These are phyloP conservation scores for Plagiodera versicolora DNA, from an alignment of 2,888 invertebrate genomes.

Conservation along the genomic window DNA sequence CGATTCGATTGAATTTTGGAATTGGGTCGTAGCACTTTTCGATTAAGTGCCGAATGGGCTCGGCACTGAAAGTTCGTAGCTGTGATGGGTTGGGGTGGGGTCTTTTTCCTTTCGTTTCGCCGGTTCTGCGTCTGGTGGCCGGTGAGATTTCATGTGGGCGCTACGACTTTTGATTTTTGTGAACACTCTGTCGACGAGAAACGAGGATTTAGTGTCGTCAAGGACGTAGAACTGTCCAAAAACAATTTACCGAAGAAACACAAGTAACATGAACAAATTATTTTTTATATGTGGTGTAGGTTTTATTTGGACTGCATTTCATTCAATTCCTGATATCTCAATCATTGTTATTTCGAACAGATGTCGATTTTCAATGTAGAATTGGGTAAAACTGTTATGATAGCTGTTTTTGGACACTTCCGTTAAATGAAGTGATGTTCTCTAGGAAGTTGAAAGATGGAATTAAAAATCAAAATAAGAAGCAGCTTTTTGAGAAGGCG, in stretches of 20 bases:
- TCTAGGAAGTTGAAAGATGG: constrained; percentile 13
- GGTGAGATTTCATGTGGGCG: constrained; percentile 99
- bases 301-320: too few relatives aligned
- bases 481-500: constrained; percentile 22
- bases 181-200: constrained; percentile 76
- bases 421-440: background rate
- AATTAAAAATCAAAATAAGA: constrained; percentile 26
- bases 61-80: constrained; percentile 51
- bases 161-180: constrained; percentile 98
- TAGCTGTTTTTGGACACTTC: constrained; percentile 23
- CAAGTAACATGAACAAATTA: too few relatives aligned
- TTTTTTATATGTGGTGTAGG: too few relatives aligned
- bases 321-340: too few relatives aligned
- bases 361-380: too few relatives aligned
- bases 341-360: too few relatives aligned
- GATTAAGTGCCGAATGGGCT: constrained; percentile 53
- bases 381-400: background rate
- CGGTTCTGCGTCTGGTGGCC: constrained; percentile 82
- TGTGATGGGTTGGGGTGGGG: constrained; percentile 32
- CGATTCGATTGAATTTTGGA: constrained; percentile 27
- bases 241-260: too few relatives aligned
- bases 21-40: constrained; percentile 22
- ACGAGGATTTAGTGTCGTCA: constrained; percentile 16
- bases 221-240: constrained; percentile 23
- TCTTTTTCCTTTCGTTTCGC: constrained; percentile 39